These are phyloP conservation scores for Mylabris phalerata DNA, from an alignment of 1,140 invertebrate species.

Conservation along the genomic window DNA sequence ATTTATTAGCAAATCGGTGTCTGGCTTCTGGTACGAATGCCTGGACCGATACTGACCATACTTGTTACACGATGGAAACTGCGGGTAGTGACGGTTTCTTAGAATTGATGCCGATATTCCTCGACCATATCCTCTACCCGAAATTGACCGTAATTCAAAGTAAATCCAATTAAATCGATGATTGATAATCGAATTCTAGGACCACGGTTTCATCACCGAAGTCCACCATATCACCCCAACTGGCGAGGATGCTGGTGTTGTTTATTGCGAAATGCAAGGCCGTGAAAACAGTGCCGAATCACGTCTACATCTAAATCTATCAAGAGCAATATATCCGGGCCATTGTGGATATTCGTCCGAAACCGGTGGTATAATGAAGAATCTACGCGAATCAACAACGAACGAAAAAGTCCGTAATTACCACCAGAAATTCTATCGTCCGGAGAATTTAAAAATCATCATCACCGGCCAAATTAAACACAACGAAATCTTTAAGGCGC, in stretches of 20 bases:
- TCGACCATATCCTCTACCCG: slow-evolving; percentile 85
- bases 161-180: too few species aligned
- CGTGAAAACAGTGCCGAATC: slow-evolving; percentile 74
- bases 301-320: slow-evolving; percentile 54
- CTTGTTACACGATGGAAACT: slow-evolving; percentile 81
- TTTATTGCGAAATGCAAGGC: slow-evolving; percentile 91
- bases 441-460: slow-evolving; percentile 83
- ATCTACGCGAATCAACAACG: slow-evolving; percentile 71
- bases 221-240: slow-evolving; percentile 85
- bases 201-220: slow-evolving; percentile 78
- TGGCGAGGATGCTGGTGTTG: slow-evolving; percentile 84
- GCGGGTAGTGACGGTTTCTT: slow-evolving; percentile 83
- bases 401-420: slow-evolving; percentile 76
- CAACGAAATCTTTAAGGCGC: slow-evolving; percentile 65
- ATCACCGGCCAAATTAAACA: slow-evolving; percentile 75
- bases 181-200: slow-evolving; percentile 42
- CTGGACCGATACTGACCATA: slow-evolving; percentile 78
- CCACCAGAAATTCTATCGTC: slow-evolving; percentile 80
- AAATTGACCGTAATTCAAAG: slow-evolving; percentile 57
- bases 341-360: slow-evolving; percentile 77
- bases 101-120: slow-evolving; percentile 79
- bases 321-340: slow-evolving; percentile 67
- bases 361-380: slow-evolving; percentile 77
- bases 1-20: slow-evolving; percentile 81
- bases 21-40: slow-evolving; percentile 87